These are phyloP conservation scores for Rhagium mordax DNA, from an alignment of 2,888 invertebrate genomes.

Conservation along the genomic window DNA sequence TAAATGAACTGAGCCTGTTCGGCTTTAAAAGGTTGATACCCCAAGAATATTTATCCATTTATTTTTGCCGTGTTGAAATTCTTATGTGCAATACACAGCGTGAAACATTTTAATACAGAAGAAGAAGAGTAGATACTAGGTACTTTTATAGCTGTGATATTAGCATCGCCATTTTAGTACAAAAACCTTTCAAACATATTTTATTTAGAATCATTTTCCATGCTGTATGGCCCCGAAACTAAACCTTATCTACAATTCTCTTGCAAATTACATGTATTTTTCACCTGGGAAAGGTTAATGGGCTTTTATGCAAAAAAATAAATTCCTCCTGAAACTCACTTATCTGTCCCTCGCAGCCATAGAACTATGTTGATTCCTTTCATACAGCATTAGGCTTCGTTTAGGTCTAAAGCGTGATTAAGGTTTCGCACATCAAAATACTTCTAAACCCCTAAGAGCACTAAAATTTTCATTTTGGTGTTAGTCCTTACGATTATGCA, in stretches of 20 bases:
- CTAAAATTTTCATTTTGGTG: slow-evolving; percentile 34
- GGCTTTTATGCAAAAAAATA: background rate
- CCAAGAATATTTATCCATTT: background rate
- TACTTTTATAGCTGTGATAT: too few species aligned
- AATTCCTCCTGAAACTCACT: background rate
- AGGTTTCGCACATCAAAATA: slow-evolving; percentile 5
- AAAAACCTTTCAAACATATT: background rate
- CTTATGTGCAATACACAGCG: too few species aligned
- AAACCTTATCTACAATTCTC: background rate
- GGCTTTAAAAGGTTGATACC: background rate
- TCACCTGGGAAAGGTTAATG: background rate
- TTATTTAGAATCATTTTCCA: too few species aligned
- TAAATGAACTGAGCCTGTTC: background rate
- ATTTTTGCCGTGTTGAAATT: too few species aligned
- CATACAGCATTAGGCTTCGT: background rate
- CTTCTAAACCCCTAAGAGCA: slow-evolving; percentile 19
- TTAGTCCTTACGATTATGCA: slow-evolving; percentile 44
- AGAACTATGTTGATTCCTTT: slow-evolving; percentile 7
- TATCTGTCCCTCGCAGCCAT: background rate
- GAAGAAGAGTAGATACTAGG: too few species aligned
- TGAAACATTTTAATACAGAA: too few species aligned
- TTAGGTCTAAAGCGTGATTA: background rate
- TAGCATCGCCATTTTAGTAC: too few species aligned
- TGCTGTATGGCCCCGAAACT: background rate
- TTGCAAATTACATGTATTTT: background rate